These are phyloP conservation scores for Malurus alboscapulatus DNA, from an alignment of 2,113 vertebrate species.

Conservation along the genomic window DNA sequence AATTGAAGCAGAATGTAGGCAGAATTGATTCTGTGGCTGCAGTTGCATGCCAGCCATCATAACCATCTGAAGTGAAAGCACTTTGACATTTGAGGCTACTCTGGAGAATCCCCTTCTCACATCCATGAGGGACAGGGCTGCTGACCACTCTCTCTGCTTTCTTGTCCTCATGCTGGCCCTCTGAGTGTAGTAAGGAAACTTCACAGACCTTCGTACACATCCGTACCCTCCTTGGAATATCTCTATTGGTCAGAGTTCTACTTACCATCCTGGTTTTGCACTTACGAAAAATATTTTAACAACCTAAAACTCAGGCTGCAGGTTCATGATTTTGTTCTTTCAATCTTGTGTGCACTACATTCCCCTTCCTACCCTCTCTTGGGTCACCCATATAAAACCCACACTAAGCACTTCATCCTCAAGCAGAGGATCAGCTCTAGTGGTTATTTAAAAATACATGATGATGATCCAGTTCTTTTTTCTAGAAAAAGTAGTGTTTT, in stretches of 20 bases:
- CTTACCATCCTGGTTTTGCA: neutral
- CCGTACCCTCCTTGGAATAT: neutral
- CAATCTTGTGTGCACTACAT: neutral
- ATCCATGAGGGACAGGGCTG: neutral
- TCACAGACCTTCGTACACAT: neutral
- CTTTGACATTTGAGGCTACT: neutral
- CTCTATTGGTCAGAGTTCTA: neutral
- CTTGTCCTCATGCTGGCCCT: neutral
- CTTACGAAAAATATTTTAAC: neutral
- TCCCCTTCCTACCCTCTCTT: neutral
- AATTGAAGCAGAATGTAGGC: neutral
- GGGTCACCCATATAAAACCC: neutral
- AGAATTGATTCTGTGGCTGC: neutral
- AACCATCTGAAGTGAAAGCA: neutral
- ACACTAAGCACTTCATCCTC: neutral
- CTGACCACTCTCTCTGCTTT: neutral
- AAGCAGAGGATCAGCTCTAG: neutral
- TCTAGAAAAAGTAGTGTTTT: neutral
- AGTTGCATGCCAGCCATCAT: neutral
- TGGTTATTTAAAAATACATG: neutral
- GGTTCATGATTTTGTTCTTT: neutral
- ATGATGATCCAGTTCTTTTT: neutral
- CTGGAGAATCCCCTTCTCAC: neutral
- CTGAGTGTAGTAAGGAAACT: neutral
- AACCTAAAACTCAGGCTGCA: neutral